phyloP scores from a whole-genome alignment of 35 echinoderm and acorn worm genomes.

The Patiria miniata region DNA sequence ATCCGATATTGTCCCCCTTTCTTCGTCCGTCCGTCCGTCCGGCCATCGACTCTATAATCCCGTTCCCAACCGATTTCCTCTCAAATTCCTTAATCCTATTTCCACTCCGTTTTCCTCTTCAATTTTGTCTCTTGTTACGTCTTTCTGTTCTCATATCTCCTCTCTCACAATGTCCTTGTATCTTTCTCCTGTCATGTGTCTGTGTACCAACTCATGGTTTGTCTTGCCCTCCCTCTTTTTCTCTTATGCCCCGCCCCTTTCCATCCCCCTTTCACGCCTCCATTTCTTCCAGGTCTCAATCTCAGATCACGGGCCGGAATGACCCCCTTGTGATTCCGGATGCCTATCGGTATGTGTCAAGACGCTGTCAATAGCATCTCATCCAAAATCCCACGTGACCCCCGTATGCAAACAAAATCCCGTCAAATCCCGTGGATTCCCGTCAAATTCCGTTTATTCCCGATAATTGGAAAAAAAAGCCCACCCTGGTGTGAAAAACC shows the following conservation, averaged over 20 bases:
- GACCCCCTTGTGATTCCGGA: neutral
- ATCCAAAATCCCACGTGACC: neutral
- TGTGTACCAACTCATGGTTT: neutral
- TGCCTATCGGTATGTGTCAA: slow-evolving; percentile 24
- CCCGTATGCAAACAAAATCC: neutral
- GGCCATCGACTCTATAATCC: neutral
- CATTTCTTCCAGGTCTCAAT: slow-evolving; percentile 14
- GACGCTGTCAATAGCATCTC: neutral
- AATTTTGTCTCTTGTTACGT: neutral
- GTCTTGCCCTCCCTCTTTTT: neutral
- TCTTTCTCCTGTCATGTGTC: neutral
- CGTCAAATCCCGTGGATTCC: neutral
- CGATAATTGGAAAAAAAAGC: too few species aligned
- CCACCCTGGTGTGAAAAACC: neutral
- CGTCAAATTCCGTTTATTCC: neutral
- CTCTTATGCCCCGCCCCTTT: neutral
- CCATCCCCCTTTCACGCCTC: neutral
- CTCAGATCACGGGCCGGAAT: neutral
- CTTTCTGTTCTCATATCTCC: neutral
- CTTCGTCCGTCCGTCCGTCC: slow-evolving; percentile 1
- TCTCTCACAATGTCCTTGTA: neutral
- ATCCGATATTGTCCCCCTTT: neutral
- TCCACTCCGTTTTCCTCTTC: neutral
- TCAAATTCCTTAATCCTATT: neutral
- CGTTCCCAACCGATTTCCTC: neutral